phyloP scores from a whole-genome alignment of 2,113 vertebrate species.

The Pangasianodon gigas region DNA sequence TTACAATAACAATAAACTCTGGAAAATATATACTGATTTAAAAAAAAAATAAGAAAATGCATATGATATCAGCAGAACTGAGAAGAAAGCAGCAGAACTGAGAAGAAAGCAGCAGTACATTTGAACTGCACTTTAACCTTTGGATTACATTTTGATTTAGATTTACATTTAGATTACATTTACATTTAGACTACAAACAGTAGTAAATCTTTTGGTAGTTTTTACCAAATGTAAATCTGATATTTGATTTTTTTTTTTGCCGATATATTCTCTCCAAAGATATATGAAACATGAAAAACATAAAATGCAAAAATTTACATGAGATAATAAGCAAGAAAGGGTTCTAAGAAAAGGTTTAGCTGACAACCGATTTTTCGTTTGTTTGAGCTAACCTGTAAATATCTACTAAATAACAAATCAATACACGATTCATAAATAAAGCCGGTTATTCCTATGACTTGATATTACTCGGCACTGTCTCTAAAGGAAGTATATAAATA shows the following conservation, averaged over 20 bases:
- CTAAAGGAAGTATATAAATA: background rate
- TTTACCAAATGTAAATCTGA: background rate
- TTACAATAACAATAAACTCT: constrained; percentile 66
- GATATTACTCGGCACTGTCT: constrained; percentile 25
- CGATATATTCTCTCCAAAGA: background rate
- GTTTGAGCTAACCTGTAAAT: background rate
- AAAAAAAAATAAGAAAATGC: background rate
- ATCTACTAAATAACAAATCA: background rate
- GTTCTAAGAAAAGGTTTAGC: background rate
- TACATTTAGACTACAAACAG: background rate
- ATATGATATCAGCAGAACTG: constrained; percentile 21
- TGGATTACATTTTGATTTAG: constrained; percentile 8
- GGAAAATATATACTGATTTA: constrained; percentile 37
- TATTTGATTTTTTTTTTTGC: background rate
- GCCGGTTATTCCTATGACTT: background rate
- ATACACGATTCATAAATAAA: background rate
- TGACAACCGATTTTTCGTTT: background rate
- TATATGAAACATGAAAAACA: background rate
- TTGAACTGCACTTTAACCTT: constrained; percentile 2
- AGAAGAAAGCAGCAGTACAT: background rate
- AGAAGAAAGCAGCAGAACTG: background rate
- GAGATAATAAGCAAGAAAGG: background rate
- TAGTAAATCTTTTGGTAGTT: background rate
- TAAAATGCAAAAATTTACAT: background rate
- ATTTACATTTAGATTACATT: constrained; percentile 15